These are phyloP conservation scores for Pseudachorutes palmiensis DNA, from an alignment of 1,140 invertebrate species.

Conservation along the genomic window DNA sequence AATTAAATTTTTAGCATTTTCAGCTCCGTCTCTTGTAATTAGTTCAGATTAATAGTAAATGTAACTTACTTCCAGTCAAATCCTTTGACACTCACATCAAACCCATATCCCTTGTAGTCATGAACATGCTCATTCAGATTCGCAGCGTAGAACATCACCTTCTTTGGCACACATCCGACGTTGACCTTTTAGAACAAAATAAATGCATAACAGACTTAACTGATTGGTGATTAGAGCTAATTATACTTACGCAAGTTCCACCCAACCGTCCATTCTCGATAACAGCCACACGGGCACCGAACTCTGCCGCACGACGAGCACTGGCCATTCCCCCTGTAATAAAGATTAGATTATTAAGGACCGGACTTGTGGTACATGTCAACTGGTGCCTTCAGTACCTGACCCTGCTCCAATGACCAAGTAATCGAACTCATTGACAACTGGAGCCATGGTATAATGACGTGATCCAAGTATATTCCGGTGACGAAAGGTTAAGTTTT, in stretches of 20 bases:
- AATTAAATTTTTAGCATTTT: neutral
- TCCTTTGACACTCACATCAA: neutral
- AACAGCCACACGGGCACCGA: neutral
- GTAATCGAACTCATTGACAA: conserved; percentile 1
- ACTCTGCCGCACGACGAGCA: neutral
- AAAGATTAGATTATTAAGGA: too few species aligned
- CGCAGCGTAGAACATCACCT: neutral
- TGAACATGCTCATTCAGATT: neutral
- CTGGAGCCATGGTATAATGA: conserved; percentile 12
- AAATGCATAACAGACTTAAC: neutral
- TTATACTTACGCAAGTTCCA: conserved; percentile 4
- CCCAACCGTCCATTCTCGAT: neutral
- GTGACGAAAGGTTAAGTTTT: too few species aligned
- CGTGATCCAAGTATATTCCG: too few species aligned
- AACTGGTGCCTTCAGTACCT: too few species aligned
- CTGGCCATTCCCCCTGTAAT: neutral
- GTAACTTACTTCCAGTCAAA: neutral
- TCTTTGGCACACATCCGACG: conserved; percentile 3
- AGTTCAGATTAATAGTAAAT: neutral
- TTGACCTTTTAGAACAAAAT: neutral
- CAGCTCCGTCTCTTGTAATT: neutral
- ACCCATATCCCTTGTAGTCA: neutral
- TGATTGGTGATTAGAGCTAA: neutral
- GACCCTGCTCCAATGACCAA: conserved; percentile 4
- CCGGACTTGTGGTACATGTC: too few species aligned